phyloP scores from a whole-genome alignment of 2,888 invertebrate genomes.

The Chalcosyrphus nemorum region DNA sequence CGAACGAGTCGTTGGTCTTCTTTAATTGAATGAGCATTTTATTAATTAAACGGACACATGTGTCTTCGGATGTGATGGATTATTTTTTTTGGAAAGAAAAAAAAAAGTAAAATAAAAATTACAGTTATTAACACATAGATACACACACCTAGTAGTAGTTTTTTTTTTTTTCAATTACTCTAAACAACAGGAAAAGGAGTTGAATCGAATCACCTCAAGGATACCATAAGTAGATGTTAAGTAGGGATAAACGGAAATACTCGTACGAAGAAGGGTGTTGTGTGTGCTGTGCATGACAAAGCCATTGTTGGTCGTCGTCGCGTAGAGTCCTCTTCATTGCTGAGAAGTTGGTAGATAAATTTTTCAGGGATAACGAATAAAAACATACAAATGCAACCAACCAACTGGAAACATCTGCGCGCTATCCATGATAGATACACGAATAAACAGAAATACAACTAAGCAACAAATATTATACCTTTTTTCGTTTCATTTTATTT shows the following conservation, averaged over 20 bases:
- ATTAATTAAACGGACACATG: constrained; percentile 52
- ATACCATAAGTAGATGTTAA: constrained; percentile 67
- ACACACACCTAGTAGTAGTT: constrained; percentile 28
- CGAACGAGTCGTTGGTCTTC: not conserved
- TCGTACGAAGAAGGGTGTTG: constrained; percentile 29
- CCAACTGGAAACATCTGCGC: constrained; percentile 69
- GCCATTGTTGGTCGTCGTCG: constrained; percentile 27
- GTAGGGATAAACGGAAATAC: constrained; percentile 69
- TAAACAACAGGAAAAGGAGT: constrained; percentile 33
- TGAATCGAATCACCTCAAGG: constrained; percentile 68
- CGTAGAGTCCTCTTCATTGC: constrained; percentile 1
- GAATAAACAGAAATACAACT: not conserved
- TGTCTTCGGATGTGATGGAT: constrained; percentile 28
- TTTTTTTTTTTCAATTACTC: constrained; percentile 41
- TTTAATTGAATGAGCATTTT: constrained; percentile 55
- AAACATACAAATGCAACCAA: constrained; percentile 46
- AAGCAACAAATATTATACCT: constrained; percentile 15
- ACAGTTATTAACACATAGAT: constrained; percentile 43
- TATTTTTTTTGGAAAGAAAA: not conserved
- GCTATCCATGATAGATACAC: constrained; percentile 58
- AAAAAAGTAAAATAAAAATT: constrained; percentile 47
- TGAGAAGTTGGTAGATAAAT: not conserved
- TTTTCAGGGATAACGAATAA: constrained; percentile 34
- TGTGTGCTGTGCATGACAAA: constrained; percentile 51
- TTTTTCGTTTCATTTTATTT: constrained; percentile 23